A percentile compares a stretch with the other conserved stretches of the same genome.
Evolutionary conservation across 2,797 vertebrate genomes (phyloP).

Genomic region (Semaprochilodus insignis): DNA sequence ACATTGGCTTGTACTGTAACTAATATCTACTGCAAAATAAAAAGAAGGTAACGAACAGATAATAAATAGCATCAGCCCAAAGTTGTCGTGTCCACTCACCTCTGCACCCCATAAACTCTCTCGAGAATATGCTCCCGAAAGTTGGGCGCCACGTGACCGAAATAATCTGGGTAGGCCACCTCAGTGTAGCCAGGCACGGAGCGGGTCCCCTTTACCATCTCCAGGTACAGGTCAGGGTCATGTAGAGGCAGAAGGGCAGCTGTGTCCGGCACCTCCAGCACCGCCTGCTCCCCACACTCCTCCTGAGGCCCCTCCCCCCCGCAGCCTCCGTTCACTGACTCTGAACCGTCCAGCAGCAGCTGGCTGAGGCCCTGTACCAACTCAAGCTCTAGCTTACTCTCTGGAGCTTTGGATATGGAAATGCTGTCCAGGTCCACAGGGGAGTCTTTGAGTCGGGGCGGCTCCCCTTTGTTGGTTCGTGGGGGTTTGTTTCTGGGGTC

Average conservation of each 20-base stretch:
- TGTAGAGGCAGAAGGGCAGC: conserved; percentile 86
- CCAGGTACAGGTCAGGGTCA: conserved; percentile 93
- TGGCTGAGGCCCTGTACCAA: conserved; percentile 83
- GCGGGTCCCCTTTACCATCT: conserved; percentile 89
- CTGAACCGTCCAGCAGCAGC: conserved; percentile 80
- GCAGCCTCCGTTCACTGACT: conserved; percentile 67
- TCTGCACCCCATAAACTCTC: conserved; percentile 95
- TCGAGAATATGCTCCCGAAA: conserved; percentile 92
- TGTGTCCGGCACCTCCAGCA: conserved; percentile 84
- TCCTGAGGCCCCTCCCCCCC: conserved; percentile 79
- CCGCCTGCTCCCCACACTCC: conserved; percentile 83
- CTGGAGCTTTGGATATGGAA: conserved; percentile 74
- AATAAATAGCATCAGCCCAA: neutral
- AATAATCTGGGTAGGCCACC: conserved; percentile 98
- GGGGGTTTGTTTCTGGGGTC: conserved; percentile 60
- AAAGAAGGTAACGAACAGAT: no score
- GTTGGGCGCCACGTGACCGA: conserved; percentile 90
- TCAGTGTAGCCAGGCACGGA: conserved; percentile 93
- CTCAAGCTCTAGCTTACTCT: conserved; percentile 79
- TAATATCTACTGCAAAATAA: no score
- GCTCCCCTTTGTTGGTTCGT: conserved; percentile 63
- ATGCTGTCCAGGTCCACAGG: conserved; percentile 75
- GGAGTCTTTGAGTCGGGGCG: conserved; percentile 39
- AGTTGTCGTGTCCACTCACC: conserved; percentile 78
- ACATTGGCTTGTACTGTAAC: no score